Evolutionary conservation across 1,140 invertebrate species (phyloP).

Genomic region (Zaprionus africanus): DNA sequence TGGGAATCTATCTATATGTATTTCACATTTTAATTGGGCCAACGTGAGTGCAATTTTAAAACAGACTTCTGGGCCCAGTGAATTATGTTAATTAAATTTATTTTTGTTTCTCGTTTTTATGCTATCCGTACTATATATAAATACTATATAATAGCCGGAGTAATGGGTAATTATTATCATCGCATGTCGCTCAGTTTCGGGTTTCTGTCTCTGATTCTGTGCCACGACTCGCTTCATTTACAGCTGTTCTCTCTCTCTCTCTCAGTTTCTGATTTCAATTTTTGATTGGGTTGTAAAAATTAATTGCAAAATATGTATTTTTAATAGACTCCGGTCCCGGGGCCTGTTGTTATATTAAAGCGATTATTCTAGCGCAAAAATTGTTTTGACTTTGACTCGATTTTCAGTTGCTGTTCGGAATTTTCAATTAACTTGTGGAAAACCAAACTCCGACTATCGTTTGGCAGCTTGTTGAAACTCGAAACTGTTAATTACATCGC

Average conservation of each 20-base stretch:
- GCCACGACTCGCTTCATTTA: constrained; percentile 30
- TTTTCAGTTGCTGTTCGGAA: constrained; percentile 13
- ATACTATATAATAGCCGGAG: constrained; percentile 31
- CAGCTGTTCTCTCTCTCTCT: constrained; percentile 10
- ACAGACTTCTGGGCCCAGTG: constrained; percentile 4
- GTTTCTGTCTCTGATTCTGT: constrained; percentile 1
- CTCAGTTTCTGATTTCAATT: constrained; percentile 26
- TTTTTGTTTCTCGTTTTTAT: constrained; percentile 13
- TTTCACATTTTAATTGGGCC: constrained; percentile 31
- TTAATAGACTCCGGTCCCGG: constrained; percentile 29
- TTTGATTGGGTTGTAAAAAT: constrained; percentile 41
- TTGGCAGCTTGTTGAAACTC: constrained; percentile 6
- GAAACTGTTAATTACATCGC: constrained; percentile 18
- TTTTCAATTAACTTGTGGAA: constrained; percentile 11
- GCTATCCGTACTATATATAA: neutral
- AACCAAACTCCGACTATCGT: constrained; percentile 4
- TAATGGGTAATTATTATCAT: constrained; percentile 47
- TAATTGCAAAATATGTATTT: constrained; percentile 50
- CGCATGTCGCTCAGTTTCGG: constrained; percentile 27
- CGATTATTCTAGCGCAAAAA: constrained; percentile 40
- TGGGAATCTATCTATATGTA: constrained; percentile 10
- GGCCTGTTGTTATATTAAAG: constrained; percentile 30
- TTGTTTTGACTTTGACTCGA: constrained; percentile 48
- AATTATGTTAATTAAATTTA: constrained; percentile 46
- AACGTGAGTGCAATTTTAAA: constrained; percentile 47